Evolutionary conservation across 2,113 vertebrate genomes (phyloP).

Genomic region (Anseranas semipalmata): DNA sequence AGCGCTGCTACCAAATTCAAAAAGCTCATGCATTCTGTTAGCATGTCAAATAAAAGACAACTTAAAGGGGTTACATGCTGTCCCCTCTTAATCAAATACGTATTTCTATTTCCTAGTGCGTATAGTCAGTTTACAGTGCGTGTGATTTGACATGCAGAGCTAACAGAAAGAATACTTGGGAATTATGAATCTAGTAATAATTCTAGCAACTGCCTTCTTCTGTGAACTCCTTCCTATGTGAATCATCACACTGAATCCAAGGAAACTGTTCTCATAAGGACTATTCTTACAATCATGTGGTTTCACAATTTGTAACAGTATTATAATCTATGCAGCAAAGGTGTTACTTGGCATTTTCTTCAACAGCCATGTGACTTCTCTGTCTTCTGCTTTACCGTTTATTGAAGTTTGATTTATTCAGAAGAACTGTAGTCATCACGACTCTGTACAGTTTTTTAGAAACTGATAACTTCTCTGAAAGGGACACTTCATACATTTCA

Average conservation of each 20-base stretch:
- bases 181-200: neutral
- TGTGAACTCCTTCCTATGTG: neutral
- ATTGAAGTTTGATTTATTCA: neutral
- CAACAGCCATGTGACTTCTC: neutral
- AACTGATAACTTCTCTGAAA: neutral
- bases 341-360: accelerated
- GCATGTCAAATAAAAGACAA: neutral
- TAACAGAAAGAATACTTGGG: neutral
- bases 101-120: neutral
- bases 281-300: neutral
- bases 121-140: neutral
- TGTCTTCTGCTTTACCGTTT: neutral
- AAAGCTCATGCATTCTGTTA: neutral
- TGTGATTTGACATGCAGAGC: neutral
- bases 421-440: neutral
- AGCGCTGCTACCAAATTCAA: neutral
- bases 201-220: neutral
- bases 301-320: neutral
- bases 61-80: neutral
- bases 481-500: neutral
- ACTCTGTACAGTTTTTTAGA: neutral
- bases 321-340: neutral
- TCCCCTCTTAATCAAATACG: neutral
- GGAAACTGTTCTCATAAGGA: neutral
- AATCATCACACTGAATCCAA: neutral